Evolutionary conservation across 2,888 invertebrate genomes (phyloP).

Genomic region (Unio delphinus): DNA sequence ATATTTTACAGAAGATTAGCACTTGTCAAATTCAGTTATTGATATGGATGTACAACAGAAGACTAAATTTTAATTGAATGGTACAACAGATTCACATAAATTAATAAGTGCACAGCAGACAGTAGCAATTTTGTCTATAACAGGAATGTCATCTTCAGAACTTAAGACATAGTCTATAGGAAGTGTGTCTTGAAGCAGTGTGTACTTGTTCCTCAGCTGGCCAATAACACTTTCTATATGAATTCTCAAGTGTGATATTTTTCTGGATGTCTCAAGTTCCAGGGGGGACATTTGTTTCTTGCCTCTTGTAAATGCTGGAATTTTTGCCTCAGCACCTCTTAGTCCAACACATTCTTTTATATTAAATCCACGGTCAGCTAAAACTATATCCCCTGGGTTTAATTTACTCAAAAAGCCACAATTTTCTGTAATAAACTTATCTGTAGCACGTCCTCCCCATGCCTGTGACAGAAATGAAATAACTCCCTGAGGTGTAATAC

Average conservation of each 20-base stretch:
- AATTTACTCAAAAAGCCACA: too few relatives aligned
- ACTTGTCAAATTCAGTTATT: too few relatives aligned
- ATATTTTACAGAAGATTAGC: too few relatives aligned
- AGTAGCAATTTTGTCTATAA: slow-evolving; percentile 26
- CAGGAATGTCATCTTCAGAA: slow-evolving; percentile 17
- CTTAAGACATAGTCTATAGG: slow-evolving; percentile 20
- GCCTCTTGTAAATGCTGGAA: slow-evolving; percentile 36
- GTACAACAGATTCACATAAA: too few relatives aligned
- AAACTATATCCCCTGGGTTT: too few relatives aligned
- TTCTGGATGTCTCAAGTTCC: slow-evolving; percentile 31
- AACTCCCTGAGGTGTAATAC: too few relatives aligned
- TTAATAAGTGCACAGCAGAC: slow-evolving; percentile 31
- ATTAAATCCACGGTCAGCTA: slow-evolving; percentile 42
- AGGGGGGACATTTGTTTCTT: slow-evolving; percentile 26
- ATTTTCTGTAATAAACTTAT: too few relatives aligned
- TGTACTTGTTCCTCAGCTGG: slow-evolving; percentile 28
- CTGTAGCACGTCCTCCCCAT: too few relatives aligned
- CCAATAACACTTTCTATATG: slow-evolving; percentile 42
- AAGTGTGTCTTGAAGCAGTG: slow-evolving; percentile 20
- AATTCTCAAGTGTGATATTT: slow-evolving; percentile 32
- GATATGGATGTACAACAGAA: too few relatives aligned
- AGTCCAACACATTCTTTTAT: slow-evolving; percentile 28
- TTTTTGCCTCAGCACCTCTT: slow-evolving; percentile 28
- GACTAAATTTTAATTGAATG: too few relatives aligned
- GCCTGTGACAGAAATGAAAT: too few relatives aligned